Percentiles rank a stretch among this genome's conserved stretches.
These are phyloP conservation scores for Anomalospiza imberbis DNA, from an alignment of 2,797 vertebrate species.

Conservation along the genomic window DNA sequence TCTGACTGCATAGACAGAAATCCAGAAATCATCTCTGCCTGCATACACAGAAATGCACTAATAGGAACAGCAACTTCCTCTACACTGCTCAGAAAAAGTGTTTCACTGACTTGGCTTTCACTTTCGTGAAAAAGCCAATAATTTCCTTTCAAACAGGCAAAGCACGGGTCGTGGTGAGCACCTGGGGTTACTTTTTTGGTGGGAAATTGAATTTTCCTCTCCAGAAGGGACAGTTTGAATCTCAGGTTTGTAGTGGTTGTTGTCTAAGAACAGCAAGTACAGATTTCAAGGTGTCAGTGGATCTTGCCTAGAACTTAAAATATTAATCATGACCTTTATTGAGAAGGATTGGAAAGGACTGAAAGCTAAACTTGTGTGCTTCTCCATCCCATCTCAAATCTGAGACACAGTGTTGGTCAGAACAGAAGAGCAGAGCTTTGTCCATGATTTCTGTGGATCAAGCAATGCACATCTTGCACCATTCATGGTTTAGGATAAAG, in stretches of 20 bases:
- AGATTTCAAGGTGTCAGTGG: not conserved
- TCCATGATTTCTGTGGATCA: not conserved
- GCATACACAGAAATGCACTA: constrained; percentile 20
- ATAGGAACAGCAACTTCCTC: constrained; percentile 42
- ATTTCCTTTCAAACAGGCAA: constrained; percentile 9
- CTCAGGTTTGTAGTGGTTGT: not conserved
- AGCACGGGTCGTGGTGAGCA: not conserved
- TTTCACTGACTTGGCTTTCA: constrained; percentile 40
- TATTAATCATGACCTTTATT: not conserved
- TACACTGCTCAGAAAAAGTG: constrained; percentile 15
- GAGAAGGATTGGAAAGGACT: not conserved
- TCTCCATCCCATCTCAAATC: not conserved
- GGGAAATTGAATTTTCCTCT: constrained; percentile 10
- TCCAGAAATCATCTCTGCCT: too few relatives aligned
- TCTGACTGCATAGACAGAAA: not conserved
- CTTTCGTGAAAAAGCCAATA: not conserved
- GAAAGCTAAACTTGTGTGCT: not conserved
- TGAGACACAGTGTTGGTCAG: not conserved
- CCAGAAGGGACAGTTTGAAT: not conserved
- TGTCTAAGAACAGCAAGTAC: not conserved
- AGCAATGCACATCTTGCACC: not conserved
- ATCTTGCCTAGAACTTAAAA: not conserved
- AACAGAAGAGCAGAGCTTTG: not conserved
- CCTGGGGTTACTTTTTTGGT: not conserved
- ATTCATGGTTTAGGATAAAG: not conserved